Conservation (phyloP, 2,888 invertebrate species). For the Drosophila silvestris region DNA sequence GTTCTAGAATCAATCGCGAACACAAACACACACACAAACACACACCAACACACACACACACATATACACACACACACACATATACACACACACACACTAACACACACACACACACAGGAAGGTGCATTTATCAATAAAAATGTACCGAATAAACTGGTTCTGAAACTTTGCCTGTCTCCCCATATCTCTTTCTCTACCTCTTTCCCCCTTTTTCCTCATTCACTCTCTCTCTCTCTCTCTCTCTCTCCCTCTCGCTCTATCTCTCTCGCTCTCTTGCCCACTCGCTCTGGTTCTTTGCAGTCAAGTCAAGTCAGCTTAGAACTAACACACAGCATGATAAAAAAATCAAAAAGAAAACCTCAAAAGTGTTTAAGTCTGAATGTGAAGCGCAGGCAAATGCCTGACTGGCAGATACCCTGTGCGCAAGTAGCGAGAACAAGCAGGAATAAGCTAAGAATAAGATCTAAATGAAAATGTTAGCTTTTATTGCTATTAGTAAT, state of each 20-base stretch:
- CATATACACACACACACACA: not conserved
- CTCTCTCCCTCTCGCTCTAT: no score
- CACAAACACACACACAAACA: not conserved
- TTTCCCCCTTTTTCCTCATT: not conserved
- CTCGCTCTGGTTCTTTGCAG: not conserved
- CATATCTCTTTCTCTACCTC: not conserved
- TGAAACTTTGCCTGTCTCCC: slow-evolving; percentile 10
- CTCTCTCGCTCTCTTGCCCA: not conserved
- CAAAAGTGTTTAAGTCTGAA: not conserved
- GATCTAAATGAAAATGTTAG: not conserved
- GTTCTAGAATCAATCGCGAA: slow-evolving; percentile 35
- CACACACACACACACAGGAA: not conserved
- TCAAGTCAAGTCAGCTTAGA: not conserved
- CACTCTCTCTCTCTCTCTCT: no score
- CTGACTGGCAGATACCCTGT: slow-evolving; percentile 1
- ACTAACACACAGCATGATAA: not conserved
- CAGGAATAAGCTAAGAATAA: not conserved
- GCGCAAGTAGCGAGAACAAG: not conserved
- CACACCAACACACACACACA: not conserved
- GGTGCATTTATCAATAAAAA: slow-evolving; percentile 13
- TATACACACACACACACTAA: not conserved
- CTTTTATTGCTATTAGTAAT: not conserved
- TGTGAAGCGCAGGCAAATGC: not conserved
- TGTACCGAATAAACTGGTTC: slow-evolving; percentile 29
- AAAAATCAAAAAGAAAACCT: not conserved